Conservation (phyloP, 2,113 vertebrate genomes). For the Lamprologus sp. region DNA sequence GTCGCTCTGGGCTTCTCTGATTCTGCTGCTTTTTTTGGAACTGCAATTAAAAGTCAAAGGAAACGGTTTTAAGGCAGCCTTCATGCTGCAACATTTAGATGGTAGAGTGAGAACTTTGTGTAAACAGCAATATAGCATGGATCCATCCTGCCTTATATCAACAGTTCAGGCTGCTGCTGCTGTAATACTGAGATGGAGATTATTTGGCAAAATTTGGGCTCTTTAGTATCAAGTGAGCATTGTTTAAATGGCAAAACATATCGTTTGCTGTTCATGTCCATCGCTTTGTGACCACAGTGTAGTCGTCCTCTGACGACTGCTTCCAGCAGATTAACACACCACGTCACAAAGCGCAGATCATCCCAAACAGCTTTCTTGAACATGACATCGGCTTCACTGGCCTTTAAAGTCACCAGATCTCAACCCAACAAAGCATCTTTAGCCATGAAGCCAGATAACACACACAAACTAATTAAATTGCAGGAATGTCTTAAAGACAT, state of each 20-base stretch:
- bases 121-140: neutral
- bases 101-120: neutral
- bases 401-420: neutral
- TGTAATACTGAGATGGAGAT: fast-evolving
- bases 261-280: fast-evolving
- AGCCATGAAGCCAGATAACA: neutral
- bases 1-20: neutral
- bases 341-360: neutral
- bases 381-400: neutral
- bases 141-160: neutral
- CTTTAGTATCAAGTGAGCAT: neutral
- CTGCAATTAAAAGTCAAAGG: neutral
- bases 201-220: neutral
- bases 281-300: neutral
- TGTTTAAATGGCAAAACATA: neutral
- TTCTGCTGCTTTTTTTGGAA: neutral
- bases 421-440: neutral
- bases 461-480: neutral
- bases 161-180: neutral
- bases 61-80: neutral
- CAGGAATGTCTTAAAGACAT: neutral
- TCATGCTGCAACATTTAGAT: neutral
- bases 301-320: neutral
- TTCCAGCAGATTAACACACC: neutral
- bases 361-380: neutral